Base-by-base conservation (phyloP, 2,797 vertebrate species). In the Phoeniculus purpureus region DNA sequence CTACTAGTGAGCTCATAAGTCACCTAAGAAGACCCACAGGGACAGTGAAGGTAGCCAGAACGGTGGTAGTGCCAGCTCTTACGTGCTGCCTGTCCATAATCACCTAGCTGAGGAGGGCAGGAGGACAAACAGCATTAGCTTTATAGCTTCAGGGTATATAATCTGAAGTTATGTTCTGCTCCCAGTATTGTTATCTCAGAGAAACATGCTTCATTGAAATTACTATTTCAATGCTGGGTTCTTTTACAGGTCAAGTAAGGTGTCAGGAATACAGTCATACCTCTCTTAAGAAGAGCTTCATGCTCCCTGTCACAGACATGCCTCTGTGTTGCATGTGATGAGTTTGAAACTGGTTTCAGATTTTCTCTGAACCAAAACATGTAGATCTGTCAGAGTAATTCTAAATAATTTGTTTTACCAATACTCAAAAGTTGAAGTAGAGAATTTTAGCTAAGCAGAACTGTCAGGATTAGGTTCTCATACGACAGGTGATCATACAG, bases 81-180 rank as follows among this genome's bases (percentile, higher is more conserved):
- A 10, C 0, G 0, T 58, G 25, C 64, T 90, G 25, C 48, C 85
- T 87, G 29, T 74, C 31, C 8, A 1, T 13, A 47, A 15, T 31
- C 54, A 17, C 25, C 37, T 32, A 68, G 62, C 52, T 79, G 34
- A 81, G 32, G 29, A 51, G 29, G 62, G 32, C 52, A 79, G 55
- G 55, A 68, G 2, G 2, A 83, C 31, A n/a, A 68, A 52, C 5
- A 51, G 43, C 80, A 40, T 68, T 34, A 52, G 29, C 52, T 72
- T 75, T 51, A 3, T 55, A 26, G 37, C 25, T 34, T 50, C 8
- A 70, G 26, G 29, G 14, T 75, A 20, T 22, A 5, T 56, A 26
- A 34, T 66, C 22, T 59, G 26, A 65, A 60, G 55, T 52, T 48
- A 23, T 85, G 11, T 34, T 50, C 48, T 81, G 34, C 22, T 92